phyloP scores from a whole-genome alignment of 2,888 invertebrate species.

The Drosophila seclusa region DNA sequence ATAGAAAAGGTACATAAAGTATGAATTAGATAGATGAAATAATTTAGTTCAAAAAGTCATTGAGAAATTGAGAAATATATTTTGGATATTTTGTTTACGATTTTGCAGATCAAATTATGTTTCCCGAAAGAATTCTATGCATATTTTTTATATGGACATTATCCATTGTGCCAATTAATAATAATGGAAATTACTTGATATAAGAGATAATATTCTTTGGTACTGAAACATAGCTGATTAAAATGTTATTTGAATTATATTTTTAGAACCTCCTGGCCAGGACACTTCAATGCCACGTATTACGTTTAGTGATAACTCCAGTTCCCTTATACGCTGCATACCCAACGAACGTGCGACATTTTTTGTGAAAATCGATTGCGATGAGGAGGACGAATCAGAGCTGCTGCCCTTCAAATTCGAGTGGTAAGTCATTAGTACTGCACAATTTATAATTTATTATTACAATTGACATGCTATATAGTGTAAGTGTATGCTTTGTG shows the following conservation, averaged over 20 bases:
- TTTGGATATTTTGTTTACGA: background rate
- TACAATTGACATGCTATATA: background rate
- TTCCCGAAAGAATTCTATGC: background rate
- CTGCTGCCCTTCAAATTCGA: slow-evolving; percentile 84
- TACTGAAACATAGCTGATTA: background rate
- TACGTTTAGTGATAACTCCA: slow-evolving; percentile 84
- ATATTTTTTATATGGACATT: background rate
- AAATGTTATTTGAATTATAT: background rate
- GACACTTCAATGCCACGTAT: slow-evolving; percentile 53
- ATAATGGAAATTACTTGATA: background rate
- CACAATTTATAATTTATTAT: slow-evolving; percentile 1
- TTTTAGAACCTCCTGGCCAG: slow-evolving; percentile 61
- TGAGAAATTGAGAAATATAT: background rate
- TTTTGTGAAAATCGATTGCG: slow-evolving; percentile 84
- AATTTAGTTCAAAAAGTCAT: background rate
- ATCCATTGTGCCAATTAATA: background rate
- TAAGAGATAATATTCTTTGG: background rate
- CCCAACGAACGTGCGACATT: slow-evolving; percentile 84
- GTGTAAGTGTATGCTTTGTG: slow-evolving; percentile 31
- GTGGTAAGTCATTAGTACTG: slow-evolving; percentile 79
- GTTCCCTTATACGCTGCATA: slow-evolving; percentile 82
- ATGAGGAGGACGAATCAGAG: slow-evolving; percentile 77
- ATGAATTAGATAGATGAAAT: background rate
- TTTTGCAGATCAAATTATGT: too few relatives aligned
- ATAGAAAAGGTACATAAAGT: too few relatives aligned